Percentiles rank a stretch among this genome's conserved stretches.
Evolutionary conservation across 2,888 invertebrate genomes (phyloP).

Genomic region (Aphidius colemani): DNA sequence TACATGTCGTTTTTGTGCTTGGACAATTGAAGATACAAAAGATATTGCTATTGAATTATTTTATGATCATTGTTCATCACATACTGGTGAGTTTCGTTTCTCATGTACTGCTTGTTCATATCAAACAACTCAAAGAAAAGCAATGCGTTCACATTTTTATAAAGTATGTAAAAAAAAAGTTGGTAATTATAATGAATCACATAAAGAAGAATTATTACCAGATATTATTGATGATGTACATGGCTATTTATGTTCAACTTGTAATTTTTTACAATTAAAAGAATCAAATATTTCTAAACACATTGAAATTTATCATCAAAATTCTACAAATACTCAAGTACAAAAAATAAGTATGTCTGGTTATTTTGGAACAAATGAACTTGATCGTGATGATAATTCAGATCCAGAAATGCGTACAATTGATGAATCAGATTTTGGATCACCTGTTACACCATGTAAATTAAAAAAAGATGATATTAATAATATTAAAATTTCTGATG

Average conservation of each 20-base stretch:
- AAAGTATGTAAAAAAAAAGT: slow-evolving; percentile 46
- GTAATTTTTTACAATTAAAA: slow-evolving; percentile 75
- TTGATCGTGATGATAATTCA: slow-evolving; percentile 18
- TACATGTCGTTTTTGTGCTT: slow-evolving; percentile 53
- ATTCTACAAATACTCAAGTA: slow-evolving; percentile 61
- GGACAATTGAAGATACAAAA: slow-evolving; percentile 38
- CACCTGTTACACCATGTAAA: not conserved
- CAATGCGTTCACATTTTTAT: slow-evolving; percentile 54
- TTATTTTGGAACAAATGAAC: slow-evolving; percentile 31
- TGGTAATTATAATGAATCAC: slow-evolving; percentile 35
- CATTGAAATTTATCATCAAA: slow-evolving; percentile 64
- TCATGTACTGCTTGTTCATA: slow-evolving; percentile 67
- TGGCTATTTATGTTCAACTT: slow-evolving; percentile 73
- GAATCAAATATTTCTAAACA: slow-evolving; percentile 69
- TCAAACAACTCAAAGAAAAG: slow-evolving; percentile 52
- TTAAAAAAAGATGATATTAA: slow-evolving; percentile 1
- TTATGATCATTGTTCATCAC: slow-evolving; percentile 75
- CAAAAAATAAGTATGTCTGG: slow-evolving; percentile 57
- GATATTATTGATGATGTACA: slow-evolving; percentile 46
- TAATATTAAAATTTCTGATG: not conserved
- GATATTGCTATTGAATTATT: slow-evolving; percentile 59
- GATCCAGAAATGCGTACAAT: slow-evolving; percentile 33
- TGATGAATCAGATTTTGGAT: slow-evolving; percentile 22
- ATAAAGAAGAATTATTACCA: slow-evolving; percentile 45
- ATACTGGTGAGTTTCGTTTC: slow-evolving; percentile 79